Evolutionary conservation across 37 sponge, comb jelly and placozoan species (phyloP).

Genomic region (Beroe ovata): DNA sequence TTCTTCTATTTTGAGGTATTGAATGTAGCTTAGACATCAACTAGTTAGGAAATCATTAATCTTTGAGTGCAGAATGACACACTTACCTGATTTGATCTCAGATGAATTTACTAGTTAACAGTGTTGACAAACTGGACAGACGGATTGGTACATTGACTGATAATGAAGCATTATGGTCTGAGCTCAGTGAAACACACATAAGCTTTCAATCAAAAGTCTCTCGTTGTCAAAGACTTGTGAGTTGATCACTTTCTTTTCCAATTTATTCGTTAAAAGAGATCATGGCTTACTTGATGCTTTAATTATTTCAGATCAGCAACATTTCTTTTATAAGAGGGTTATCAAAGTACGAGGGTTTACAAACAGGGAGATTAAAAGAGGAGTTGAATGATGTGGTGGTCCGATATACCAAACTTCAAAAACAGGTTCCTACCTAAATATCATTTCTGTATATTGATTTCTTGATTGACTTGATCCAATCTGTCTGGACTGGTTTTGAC

Average conservation of each 20-base stretch:
- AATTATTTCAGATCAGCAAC: slow-evolving; percentile 51
- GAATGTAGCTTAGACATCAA: too few relatives aligned
- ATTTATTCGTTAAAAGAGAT: not conserved
- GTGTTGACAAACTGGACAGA: slow-evolving; percentile 29
- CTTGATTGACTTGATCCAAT: too few relatives aligned
- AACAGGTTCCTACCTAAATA: slow-evolving; percentile 62
- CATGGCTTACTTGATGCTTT: not conserved
- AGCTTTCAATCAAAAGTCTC: slow-evolving; percentile 38
- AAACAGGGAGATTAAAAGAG: slow-evolving; percentile 39
- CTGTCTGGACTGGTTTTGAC: too few relatives aligned
- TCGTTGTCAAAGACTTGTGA: slow-evolving; percentile 25
- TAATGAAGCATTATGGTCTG: slow-evolving; percentile 25
- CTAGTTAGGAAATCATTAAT: too few relatives aligned
- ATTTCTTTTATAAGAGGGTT: slow-evolving; percentile 40
- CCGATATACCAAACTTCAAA: slow-evolving; percentile 35
- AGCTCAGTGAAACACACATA: slow-evolving; percentile 8
- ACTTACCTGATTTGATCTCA: not conserved
- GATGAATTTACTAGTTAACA: slow-evolving; percentile 21
- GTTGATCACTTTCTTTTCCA: not conserved
- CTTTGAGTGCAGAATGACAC: too few relatives aligned
- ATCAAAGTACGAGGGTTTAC: slow-evolving; percentile 47
- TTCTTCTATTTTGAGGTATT: too few relatives aligned
- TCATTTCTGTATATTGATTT: too few relatives aligned
- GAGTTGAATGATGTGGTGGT: slow-evolving; percentile 27
- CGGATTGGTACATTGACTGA: slow-evolving; percentile 32